A percentile compares a stretch with the other conserved stretches of the same genome.
Evolutionary conservation across 2,797 vertebrate species (phyloP).

Genomic region (Hoplostethus atlanticus): DNA sequence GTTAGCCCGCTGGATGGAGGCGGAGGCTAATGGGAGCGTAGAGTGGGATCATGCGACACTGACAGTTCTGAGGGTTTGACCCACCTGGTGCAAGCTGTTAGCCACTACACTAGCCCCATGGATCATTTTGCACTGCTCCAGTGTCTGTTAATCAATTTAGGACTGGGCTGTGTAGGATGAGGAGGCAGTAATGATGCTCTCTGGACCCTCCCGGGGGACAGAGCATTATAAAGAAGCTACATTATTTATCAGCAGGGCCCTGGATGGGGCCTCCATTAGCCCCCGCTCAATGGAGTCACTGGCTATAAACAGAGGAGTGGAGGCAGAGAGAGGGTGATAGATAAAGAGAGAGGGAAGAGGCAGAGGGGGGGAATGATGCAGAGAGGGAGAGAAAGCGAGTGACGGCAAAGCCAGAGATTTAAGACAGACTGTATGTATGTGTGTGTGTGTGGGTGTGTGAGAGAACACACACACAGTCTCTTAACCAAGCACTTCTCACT

Average conservation of each 20-base stretch:
- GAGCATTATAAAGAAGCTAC: slow-evolving; percentile 97
- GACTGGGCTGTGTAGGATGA: slow-evolving; percentile 92
- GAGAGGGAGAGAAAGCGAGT: slow-evolving; percentile 58
- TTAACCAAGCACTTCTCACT: slow-evolving; percentile 48
- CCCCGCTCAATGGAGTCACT: slow-evolving; percentile 89
- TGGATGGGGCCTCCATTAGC: slow-evolving; percentile 97
- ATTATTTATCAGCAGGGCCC: slow-evolving; percentile 99
- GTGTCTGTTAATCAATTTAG: slow-evolving; percentile 99
- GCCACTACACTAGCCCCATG: slow-evolving; percentile 90
- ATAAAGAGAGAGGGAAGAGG: slow-evolving; percentile 48
- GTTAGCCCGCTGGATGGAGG: slow-evolving; percentile 62
- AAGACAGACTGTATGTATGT: slow-evolving; percentile 30
- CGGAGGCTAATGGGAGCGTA: slow-evolving; percentile 80
- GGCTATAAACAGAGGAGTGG: slow-evolving; percentile 82
- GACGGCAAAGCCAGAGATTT: slow-evolving; percentile 55
- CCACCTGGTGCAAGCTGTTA: slow-evolving; percentile 75
- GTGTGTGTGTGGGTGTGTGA: slow-evolving; percentile 32
- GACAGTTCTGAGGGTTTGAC: slow-evolving; percentile 83
- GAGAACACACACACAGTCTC: slow-evolving; percentile 33
- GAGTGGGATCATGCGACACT: slow-evolving; percentile 90
- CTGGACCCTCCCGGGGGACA: slow-evolving; percentile 91
- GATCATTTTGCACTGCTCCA: slow-evolving; percentile 98
- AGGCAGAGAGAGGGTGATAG: slow-evolving; percentile 71
- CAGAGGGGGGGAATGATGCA: slow-evolving; percentile 33
- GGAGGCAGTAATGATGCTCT: slow-evolving; percentile 99